A percentile compares a stretch with the other conserved stretches of the same genome.
These are phyloP conservation scores for Laodelphax striatellus DNA, from an alignment of 1,140 invertebrate genomes.

Conservation along the genomic window DNA sequence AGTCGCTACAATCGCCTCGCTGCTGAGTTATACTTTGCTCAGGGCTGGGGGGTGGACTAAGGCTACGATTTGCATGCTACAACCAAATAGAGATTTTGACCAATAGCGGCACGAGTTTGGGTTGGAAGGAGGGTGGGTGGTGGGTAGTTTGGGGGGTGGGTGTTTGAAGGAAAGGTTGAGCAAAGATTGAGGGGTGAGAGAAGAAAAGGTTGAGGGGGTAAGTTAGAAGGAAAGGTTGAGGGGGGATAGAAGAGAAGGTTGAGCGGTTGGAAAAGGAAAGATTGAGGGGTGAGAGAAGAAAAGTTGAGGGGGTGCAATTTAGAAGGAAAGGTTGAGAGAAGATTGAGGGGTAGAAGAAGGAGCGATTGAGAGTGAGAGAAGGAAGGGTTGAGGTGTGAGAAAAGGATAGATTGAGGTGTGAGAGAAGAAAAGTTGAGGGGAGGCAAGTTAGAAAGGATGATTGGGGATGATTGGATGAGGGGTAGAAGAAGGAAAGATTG, in stretches of 20 bases:
- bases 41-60: background rate
- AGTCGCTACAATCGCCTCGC: background rate
- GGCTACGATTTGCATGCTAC: slow-evolving; percentile 18
- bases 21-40: background rate
- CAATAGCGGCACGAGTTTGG: slow-evolving; percentile 3
- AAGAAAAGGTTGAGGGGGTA: background rate
- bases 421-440: no score
- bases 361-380: no score
- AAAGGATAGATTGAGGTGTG: no score
- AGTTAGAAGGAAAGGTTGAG: slow-evolving; percentile 2
- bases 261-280: background rate
- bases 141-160: slow-evolving; percentile 28
- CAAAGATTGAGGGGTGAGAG: slow-evolving; percentile 45
- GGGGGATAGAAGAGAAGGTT: background rate
- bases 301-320: background rate
- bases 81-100: slow-evolving; percentile 18
- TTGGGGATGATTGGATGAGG: no score
- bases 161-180: slow-evolving; percentile 72
- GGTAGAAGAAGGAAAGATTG: no score
- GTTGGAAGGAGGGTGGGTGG: background rate
- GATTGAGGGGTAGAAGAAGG: no score
- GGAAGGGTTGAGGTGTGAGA: no score
- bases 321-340: slow-evolving; percentile 1
- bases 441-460: background rate
- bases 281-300: background rate